phyloP scores from a whole-genome alignment of 2,797 vertebrate species.

The Bucorvus abyssinicus region DNA sequence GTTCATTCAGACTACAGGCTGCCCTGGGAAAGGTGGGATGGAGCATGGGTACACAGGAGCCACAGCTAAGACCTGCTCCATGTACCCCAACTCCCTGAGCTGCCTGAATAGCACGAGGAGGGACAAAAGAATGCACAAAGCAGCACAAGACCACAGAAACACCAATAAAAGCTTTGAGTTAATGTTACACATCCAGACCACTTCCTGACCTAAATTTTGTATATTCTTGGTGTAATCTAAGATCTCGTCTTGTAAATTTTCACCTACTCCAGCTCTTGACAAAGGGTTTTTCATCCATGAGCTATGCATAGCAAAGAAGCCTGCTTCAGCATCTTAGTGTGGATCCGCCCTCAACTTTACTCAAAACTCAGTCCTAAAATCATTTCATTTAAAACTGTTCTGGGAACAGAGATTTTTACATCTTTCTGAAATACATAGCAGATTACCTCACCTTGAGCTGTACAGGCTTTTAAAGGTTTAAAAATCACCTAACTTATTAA shows the following conservation, averaged over 20 bases:
- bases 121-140: background rate
- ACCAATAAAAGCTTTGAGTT: background rate
- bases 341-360: background rate
- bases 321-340: background rate
- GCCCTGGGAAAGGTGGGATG: background rate
- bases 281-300: background rate
- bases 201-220: background rate
- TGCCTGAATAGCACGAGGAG: fast-evolving
- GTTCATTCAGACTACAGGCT: background rate
- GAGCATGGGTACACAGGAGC: background rate
- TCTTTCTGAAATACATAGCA: background rate
- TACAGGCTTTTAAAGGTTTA: background rate
- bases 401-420: background rate
- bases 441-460: background rate
- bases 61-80: background rate
- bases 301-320: background rate
- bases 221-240: background rate
- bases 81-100: fast-evolving
- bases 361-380: background rate
- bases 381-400: background rate
- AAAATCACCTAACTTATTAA: background rate
- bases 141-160: background rate
- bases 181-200: background rate
- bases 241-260: background rate
- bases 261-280: background rate